Evolutionary conservation across 2,113 vertebrate species (phyloP).

Genomic region (Desmodus rotundus): DNA sequence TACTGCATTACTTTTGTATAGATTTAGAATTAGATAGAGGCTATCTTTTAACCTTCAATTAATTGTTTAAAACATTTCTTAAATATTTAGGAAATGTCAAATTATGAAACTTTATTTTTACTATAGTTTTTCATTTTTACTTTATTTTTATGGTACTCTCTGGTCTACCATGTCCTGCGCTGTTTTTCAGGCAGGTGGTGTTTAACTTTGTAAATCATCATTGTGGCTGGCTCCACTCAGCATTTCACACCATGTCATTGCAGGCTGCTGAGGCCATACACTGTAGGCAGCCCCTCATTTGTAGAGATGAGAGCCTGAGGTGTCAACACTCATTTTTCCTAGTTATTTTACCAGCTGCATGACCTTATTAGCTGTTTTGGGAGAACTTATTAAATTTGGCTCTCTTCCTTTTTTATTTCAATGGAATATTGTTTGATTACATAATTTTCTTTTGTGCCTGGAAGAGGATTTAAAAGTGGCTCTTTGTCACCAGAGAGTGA

Average conservation of each 20-base stretch:
- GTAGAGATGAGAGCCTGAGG: background rate
- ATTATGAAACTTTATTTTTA: background rate
- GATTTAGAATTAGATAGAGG: background rate
- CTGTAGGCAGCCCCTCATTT: background rate
- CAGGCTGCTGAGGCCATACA: background rate
- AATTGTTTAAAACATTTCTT: background rate
- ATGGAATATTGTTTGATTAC: constrained; percentile 77
- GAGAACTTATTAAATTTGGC: constrained; percentile 83
- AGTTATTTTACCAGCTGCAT: constrained; percentile 87
- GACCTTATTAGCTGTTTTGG: constrained; percentile 90
- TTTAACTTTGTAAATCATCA: background rate
- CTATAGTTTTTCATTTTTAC: background rate
- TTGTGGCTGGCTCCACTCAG: background rate
- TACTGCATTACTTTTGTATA: background rate
- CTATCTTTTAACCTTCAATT: background rate
- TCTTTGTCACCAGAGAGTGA: constrained; percentile 90
- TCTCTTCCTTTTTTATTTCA: constrained; percentile 90
- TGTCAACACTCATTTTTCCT: background rate
- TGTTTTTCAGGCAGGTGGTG: background rate
- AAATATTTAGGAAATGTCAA: background rate
- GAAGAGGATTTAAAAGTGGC: constrained; percentile 85
- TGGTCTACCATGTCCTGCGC: background rate
- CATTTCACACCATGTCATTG: no score
- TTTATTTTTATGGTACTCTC: background rate
- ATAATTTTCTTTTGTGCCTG: constrained; percentile 84